phyloP scores from a whole-genome alignment of 2,797 vertebrate genomes.

The Hydrophis major region DNA sequence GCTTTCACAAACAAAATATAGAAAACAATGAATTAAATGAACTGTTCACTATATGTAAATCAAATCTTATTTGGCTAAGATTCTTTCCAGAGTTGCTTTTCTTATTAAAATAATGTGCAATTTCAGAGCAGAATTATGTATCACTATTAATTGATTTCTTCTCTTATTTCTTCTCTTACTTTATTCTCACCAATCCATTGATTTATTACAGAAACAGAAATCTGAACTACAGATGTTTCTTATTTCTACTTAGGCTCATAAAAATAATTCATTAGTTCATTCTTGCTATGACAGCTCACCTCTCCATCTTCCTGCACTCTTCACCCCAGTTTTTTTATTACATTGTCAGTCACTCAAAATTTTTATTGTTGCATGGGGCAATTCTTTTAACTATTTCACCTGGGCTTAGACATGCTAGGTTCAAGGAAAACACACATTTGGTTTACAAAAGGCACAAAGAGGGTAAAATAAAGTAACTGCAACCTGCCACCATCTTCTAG shows the following conservation, averaged over 20 bases:
- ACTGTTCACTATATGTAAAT: background rate
- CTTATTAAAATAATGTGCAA: background rate
- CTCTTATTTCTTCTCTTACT: background rate
- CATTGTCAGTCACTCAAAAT: background rate
- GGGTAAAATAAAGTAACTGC: background rate
- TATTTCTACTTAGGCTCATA: conserved; percentile 58
- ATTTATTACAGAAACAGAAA: conserved; percentile 51
- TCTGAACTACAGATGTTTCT: conserved; percentile 64
- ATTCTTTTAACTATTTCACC: conserved; percentile 12
- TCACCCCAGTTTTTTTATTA: conserved; percentile 37
- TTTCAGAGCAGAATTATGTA: background rate
- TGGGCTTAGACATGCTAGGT: background rate
- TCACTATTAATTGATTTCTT: background rate
- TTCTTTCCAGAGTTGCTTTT: background rate
- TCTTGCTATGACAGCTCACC: conserved; percentile 53
- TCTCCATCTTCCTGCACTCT: conserved; percentile 61
- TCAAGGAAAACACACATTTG: background rate
- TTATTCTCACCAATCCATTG: background rate
- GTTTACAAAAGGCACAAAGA: background rate
- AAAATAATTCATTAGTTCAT: conserved; percentile 61
- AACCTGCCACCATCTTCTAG: too few relatives aligned
- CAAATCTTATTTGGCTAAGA: too few relatives aligned
- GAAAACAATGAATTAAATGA: background rate
- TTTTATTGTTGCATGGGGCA: background rate
- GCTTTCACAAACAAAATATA: background rate